Evolutionary conservation across 2,113 vertebrate genomes (phyloP).

Genomic region (Microcebus jonahi): DNA sequence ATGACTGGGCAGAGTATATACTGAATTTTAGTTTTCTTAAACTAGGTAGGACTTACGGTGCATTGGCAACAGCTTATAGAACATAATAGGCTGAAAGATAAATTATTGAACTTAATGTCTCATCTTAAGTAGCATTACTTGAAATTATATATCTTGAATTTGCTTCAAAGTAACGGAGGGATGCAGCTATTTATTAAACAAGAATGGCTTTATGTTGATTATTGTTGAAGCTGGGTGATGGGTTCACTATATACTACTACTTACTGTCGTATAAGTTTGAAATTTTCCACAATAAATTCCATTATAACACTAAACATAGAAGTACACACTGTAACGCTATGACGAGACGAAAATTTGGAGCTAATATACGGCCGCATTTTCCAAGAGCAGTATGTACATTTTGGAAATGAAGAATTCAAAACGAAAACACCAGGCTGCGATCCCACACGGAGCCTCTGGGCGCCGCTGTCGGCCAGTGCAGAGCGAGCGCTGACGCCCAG

Average conservation of each 20-base stretch:
- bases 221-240: neutral
- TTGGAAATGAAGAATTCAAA: slow-evolving; percentile 4
- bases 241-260: neutral
- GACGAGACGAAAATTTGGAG: neutral
- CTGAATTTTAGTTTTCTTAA: neutral
- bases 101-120: neutral
- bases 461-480: slow-evolving; percentile 78
- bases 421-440: neutral
- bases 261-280: neutral
- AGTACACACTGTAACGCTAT: neutral
- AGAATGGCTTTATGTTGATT: neutral
- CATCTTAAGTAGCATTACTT: neutral
- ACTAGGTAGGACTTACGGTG: neutral
- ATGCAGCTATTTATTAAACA: neutral
- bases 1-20: neutral
- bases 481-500: neutral
- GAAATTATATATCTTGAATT: neutral
- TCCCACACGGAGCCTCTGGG: slow-evolving; percentile 51
- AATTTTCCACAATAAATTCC: neutral
- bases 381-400: neutral
- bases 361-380: neutral
- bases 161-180: neutral
- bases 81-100: slow-evolving; percentile 22
- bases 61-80: neutral
- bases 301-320: neutral